A percentile compares a stretch with the other conserved stretches of the same genome.
These are phyloP conservation scores for Xanthia togata DNA, from an alignment of 2,888 invertebrate species.

Conservation along the genomic window DNA sequence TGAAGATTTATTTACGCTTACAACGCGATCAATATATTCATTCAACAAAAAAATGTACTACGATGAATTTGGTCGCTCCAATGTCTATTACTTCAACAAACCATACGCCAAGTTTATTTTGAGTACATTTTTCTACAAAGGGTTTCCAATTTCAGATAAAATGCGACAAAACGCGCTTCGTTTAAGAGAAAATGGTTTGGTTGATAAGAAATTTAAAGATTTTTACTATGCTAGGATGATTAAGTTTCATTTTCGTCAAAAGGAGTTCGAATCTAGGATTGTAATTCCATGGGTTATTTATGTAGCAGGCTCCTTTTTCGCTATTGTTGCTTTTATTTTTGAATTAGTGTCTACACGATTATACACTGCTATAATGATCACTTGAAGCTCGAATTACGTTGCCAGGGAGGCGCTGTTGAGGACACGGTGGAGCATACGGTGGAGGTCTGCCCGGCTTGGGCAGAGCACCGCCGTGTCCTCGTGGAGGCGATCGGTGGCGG, in stretches of 20 bases:
- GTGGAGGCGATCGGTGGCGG: too few relatives aligned
- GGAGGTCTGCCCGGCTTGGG: too few relatives aligned
- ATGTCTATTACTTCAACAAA: slow-evolving; percentile 43
- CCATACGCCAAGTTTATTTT: slow-evolving; percentile 35
- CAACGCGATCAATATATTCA: neutral
- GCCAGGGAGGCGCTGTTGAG: neutral
- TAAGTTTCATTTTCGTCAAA: slow-evolving; percentile 27
- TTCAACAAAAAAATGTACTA: slow-evolving; percentile 28
- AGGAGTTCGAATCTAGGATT: slow-evolving; percentile 28
- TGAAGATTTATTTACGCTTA: slow-evolving; percentile 22
- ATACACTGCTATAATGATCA: neutral
- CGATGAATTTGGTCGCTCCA: slow-evolving; percentile 37
- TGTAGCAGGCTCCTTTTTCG: slow-evolving; percentile 25
- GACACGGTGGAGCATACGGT: too few relatives aligned
- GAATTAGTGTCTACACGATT: slow-evolving; percentile 37
- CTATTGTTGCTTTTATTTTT: slow-evolving; percentile 34
- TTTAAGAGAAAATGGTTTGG: slow-evolving; percentile 57
- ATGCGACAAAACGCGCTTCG: slow-evolving; percentile 42
- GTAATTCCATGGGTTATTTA: slow-evolving; percentile 57
- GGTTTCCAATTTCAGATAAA: slow-evolving; percentile 51
- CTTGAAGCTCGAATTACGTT: neutral
- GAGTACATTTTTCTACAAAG: slow-evolving; percentile 58
- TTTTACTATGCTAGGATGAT: slow-evolving; percentile 22
- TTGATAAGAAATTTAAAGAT: slow-evolving; percentile 41
- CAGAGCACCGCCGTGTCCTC: too few relatives aligned